A percentile compares a stretch with the other conserved stretches of the same genome.
Evolutionary conservation across 1,140 invertebrate genomes (phyloP).

Genomic region (Vollenhovia emeryi): DNA sequence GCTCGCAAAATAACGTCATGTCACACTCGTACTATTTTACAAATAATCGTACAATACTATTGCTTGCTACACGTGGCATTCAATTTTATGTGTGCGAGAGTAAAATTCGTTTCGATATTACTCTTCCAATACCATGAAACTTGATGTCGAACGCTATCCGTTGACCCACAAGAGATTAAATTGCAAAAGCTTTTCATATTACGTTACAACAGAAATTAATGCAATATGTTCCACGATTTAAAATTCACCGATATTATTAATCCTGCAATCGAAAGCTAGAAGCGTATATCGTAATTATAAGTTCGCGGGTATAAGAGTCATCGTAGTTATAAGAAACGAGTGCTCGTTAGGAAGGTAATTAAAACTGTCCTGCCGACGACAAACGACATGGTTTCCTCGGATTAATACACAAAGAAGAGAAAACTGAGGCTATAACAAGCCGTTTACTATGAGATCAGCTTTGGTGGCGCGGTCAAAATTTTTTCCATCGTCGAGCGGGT

Average conservation of each 20-base stretch:
- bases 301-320: background rate
- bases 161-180: conserved; percentile 58
- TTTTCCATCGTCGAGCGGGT: background rate
- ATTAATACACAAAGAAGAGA: background rate
- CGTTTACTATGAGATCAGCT: background rate
- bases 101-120: conserved; percentile 55
- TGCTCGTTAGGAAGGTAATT: background rate
- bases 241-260: conserved; percentile 48
- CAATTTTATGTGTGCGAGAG: conserved; percentile 37
- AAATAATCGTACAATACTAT: conserved; percentile 49
- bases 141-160: conserved; percentile 48
- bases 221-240: conserved; percentile 30
- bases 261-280: background rate
- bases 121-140: conserved; percentile 46
- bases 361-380: background rate
- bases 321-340: background rate
- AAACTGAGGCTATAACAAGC: background rate
- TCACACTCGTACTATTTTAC: conserved; percentile 48
- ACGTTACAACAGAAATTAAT: conserved; percentile 34
- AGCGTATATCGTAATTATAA: background rate
- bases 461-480: background rate
- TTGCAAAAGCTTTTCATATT: conserved; percentile 55
- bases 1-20: conserved; percentile 37
- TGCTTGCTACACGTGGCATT: conserved; percentile 29
- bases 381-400: background rate